Conservation (phyloP, 2,888 invertebrate species). For the Junonia oenone region DNA sequence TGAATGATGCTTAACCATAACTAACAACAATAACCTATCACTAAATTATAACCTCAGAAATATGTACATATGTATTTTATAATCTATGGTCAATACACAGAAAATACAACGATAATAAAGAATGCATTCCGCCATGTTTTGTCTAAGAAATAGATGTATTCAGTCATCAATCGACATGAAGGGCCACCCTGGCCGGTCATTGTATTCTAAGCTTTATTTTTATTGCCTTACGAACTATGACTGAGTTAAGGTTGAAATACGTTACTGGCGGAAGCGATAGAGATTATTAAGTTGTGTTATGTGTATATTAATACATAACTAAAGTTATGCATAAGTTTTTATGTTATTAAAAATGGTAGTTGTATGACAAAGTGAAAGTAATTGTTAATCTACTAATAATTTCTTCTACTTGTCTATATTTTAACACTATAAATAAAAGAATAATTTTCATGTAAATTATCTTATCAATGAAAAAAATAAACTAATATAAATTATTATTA, state of each 20-base stretch:
- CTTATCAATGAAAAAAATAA: too few relatives aligned
- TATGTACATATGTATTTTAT: neutral
- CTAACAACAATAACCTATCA: neutral
- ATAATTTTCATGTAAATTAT: too few relatives aligned
- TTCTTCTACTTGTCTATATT: too few relatives aligned
- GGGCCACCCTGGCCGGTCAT: neutral
- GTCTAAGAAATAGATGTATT: neutral
- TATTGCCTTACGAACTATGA: conserved; percentile 2
- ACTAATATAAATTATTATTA: too few relatives aligned
- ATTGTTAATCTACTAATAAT: too few relatives aligned
- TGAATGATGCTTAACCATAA: neutral
- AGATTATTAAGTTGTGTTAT: too few relatives aligned
- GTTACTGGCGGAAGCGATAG: conserved; percentile 4
- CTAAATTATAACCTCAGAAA: neutral
- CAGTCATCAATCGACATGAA: conserved; percentile 10
- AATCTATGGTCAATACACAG: neutral
- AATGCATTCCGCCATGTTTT: neutral
- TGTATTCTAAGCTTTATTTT: conserved; percentile 10
- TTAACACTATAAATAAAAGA: too few relatives aligned
- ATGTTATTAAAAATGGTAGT: too few relatives aligned
- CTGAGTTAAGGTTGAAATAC: neutral
- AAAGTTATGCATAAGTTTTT: too few relatives aligned
- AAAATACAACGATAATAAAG: neutral
- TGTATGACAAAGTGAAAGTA: too few relatives aligned
- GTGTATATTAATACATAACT: too few relatives aligned